Evolutionary conservation across 2,888 invertebrate genomes (phyloP).

Genomic region (Melitaea athalia): DNA sequence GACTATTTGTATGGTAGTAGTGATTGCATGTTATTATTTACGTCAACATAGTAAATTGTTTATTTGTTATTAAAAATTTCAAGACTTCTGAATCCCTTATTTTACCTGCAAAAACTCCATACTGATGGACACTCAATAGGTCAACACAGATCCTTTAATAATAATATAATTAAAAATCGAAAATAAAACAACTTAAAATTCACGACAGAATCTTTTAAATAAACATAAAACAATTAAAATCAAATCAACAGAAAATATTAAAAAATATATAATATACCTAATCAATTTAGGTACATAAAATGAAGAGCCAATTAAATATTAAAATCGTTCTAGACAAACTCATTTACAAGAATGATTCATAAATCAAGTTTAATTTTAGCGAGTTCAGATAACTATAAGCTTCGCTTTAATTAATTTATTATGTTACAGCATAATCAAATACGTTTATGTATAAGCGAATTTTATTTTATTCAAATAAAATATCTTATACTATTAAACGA

Average conservation of each 20-base stretch:
- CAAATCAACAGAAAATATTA: neutral
- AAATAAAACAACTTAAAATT: neutral
- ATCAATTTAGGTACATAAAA: neutral
- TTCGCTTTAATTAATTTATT: constrained; percentile 8
- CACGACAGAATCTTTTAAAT: neutral
- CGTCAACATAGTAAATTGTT: too few relatives aligned
- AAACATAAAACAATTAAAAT: neutral
- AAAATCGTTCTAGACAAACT: constrained; percentile 9
- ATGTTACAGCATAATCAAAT: neutral
- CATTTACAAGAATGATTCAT: constrained; percentile 10
- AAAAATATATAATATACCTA: constrained; percentile 4
- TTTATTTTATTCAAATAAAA: too few relatives aligned
- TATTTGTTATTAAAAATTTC: too few relatives aligned
- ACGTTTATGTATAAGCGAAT: neutral
- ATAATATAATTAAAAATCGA: neutral
- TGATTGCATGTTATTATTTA: too few relatives aligned
- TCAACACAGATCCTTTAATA: too few relatives aligned
- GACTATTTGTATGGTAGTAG: too few relatives aligned
- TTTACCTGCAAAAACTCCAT: too few relatives aligned
- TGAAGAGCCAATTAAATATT: constrained; percentile 5
- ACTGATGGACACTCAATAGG: too few relatives aligned
- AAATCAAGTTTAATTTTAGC: constrained; percentile 14
- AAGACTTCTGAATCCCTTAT: too few relatives aligned
- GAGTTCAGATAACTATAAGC: constrained; percentile 1
- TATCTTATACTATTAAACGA: too few relatives aligned